Evolutionary conservation across 2,113 vertebrate species (phyloP).

Genomic region (Tupaia tana): DNA sequence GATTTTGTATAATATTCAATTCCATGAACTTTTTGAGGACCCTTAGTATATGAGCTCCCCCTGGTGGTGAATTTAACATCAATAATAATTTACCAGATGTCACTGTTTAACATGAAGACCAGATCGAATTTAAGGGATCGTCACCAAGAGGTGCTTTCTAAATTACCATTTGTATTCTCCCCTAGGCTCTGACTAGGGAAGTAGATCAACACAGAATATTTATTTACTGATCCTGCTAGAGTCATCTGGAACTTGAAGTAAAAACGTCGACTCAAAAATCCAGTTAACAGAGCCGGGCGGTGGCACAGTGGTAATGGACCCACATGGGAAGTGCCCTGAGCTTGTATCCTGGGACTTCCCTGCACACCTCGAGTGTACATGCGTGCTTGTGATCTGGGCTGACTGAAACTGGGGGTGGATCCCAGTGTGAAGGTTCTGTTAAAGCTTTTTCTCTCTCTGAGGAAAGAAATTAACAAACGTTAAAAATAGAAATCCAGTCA

Average conservation of each 20-base stretch:
- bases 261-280: neutral
- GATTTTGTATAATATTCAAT: too few relatives aligned
- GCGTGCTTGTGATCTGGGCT: too few relatives aligned
- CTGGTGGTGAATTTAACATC: constrained; percentile 39
- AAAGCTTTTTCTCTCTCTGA: too few relatives aligned
- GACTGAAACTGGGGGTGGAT: too few relatives aligned
- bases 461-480: too few relatives aligned
- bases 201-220: neutral
- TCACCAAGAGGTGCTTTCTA: neutral
- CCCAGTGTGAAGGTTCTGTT: too few relatives aligned
- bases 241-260: neutral
- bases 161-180: neutral
- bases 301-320: too few relatives aligned
- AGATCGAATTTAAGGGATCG: neutral
- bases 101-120: neutral
- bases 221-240: constrained; percentile 22
- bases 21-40: too few relatives aligned
- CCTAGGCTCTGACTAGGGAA: neutral
- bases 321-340: too few relatives aligned
- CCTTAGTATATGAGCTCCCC: constrained; percentile 66
- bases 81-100: neutral
- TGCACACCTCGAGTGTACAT: too few relatives aligned
- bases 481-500: neutral
- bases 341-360: too few relatives aligned
- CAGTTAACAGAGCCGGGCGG: too few relatives aligned